A percentile compares a stretch with the other conserved stretches of the same genome.
Conservation (phyloP, 2,888 invertebrate species). For the Mesopsocus fuscifrons region DNA sequence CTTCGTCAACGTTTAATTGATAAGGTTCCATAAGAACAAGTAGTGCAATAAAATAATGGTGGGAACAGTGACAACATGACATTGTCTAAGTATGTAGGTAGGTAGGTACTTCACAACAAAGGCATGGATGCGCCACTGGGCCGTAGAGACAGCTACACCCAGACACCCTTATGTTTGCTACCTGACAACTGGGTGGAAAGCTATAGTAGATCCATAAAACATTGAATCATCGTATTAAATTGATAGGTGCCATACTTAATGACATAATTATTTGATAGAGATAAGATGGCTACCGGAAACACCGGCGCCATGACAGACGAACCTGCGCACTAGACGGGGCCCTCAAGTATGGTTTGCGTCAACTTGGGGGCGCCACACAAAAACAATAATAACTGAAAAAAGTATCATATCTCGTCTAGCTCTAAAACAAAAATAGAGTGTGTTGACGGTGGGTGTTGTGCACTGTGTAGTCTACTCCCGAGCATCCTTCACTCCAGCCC, state of each 20-base stretch:
- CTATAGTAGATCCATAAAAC: slow-evolving; percentile 1
- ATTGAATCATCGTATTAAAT: slow-evolving; percentile 10
- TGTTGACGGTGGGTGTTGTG: slow-evolving; percentile 1
- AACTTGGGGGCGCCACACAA: slow-evolving; percentile 9
- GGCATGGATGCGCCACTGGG: too few relatives aligned
- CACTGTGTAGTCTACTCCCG: too few relatives aligned
- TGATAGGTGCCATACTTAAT: slow-evolving; percentile 8
- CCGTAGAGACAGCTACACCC: neutral
- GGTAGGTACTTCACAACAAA: too few relatives aligned
- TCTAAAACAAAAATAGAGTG: slow-evolving; percentile 2
- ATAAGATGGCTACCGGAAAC: slow-evolving; percentile 8
- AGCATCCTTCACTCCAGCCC: too few relatives aligned
- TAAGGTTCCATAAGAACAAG: too few relatives aligned
- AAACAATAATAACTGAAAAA: slow-evolving; percentile 6
- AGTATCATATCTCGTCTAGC: slow-evolving; percentile 10
- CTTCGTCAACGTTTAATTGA: too few relatives aligned
- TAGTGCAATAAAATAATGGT: too few relatives aligned
- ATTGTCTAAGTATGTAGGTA: too few relatives aligned
- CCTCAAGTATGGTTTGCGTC: slow-evolving; percentile 10
- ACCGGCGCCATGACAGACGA: slow-evolving; percentile 5
- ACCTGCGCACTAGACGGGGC: slow-evolving; percentile 6
- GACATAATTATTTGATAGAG: slow-evolving; percentile 7
- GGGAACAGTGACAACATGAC: too few relatives aligned
- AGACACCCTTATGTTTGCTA: neutral
- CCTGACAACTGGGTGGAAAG: neutral